Percentiles rank a stretch among this genome's conserved stretches.
phyloP scores from a whole-genome alignment of 2,113 vertebrate genomes.

The Trochalopteron elliotii region DNA sequence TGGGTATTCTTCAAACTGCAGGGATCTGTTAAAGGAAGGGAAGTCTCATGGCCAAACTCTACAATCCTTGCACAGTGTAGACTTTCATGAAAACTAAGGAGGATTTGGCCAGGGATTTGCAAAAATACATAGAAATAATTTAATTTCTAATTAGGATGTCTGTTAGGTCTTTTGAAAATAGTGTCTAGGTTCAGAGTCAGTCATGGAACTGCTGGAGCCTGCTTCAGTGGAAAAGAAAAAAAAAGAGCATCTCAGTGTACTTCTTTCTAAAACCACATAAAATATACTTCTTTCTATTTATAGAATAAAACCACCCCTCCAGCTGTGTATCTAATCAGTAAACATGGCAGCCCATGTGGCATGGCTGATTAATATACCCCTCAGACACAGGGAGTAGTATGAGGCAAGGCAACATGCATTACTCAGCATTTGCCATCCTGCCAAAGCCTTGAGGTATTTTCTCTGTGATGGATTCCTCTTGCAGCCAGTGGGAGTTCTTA shows the following conservation, averaged over 20 bases:
- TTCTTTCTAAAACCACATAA: not conserved
- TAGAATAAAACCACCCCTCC: conserved; percentile 31
- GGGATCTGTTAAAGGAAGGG: not conserved
- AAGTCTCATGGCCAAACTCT: not conserved
- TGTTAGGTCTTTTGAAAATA: not conserved
- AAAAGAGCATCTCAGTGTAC: not conserved
- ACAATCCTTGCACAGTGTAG: not conserved
- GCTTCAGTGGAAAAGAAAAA: not conserved
- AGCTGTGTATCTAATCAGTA: conserved; percentile 60
- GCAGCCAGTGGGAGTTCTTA: not conserved
- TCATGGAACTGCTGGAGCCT: not conserved
- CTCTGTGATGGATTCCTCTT: not conserved
- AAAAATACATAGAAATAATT: not conserved
- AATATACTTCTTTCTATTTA: conserved; percentile 1
- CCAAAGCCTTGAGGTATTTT: conserved; percentile 24
- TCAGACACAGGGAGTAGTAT: not conserved
- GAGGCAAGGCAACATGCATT: not conserved
- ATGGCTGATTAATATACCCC: conserved; percentile 21
- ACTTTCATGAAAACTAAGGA: not conserved
- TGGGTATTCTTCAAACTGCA: not conserved
- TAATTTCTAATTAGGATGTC: not conserved
- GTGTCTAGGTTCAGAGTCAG: not conserved
- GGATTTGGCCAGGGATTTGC: not conserved
- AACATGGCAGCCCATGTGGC: conserved; percentile 29
- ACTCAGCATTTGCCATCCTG: conserved; percentile 32